Percentiles rank a stretch among this genome's conserved stretches.
Evolutionary conservation across 2,797 vertebrate species (phyloP).

Genomic region (Melanotaenia boesemani): DNA sequence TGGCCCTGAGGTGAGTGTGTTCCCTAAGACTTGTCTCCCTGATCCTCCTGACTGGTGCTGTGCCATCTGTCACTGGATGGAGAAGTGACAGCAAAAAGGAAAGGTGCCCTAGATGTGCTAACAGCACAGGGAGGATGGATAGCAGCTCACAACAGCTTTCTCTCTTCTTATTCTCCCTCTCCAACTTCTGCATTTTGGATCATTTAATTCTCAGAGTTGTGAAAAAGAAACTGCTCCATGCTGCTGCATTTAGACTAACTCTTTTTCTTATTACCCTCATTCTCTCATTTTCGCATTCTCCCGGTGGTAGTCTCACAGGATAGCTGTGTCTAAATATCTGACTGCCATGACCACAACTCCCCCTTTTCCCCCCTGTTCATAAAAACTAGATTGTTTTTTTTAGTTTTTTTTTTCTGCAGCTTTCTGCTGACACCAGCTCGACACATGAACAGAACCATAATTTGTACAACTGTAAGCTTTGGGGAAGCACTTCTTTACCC

Average conservation of each 20-base stretch:
- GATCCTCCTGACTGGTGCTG: conserved; percentile 67
- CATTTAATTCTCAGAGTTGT: conserved; percentile 59
- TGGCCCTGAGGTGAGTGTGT: conserved; percentile 73
- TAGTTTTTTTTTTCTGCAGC: conserved; percentile 16
- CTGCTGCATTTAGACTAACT: conserved; percentile 28
- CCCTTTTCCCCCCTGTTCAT: conserved; percentile 70
- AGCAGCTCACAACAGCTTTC: conserved; percentile 29
- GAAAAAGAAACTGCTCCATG: conserved; percentile 24
- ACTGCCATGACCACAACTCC: conserved; percentile 56
- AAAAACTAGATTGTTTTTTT: conserved; percentile 79
- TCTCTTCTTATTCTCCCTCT: conserved; percentile 24
- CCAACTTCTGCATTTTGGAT: conserved; percentile 29
- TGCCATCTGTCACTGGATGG: conserved; percentile 80
- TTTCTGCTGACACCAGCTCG: conserved; percentile 77
- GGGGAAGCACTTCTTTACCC: conserved; percentile 62
- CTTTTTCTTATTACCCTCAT: conserved; percentile 11
- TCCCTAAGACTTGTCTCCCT: conserved; percentile 64
- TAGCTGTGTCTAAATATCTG: conserved; percentile 50
- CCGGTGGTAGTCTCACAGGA: conserved; percentile 41
- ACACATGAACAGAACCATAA: conserved; percentile 82
- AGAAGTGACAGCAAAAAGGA: conserved; percentile 71
- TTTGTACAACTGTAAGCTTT: conserved; percentile 82
- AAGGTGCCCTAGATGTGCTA: conserved; percentile 74
- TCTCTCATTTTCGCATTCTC: conserved; percentile 38
- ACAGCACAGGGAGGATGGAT: conserved; percentile 43